Base-by-base conservation (phyloP, 2,797 vertebrate genomes). In the Etheostoma nigrum region DNA sequence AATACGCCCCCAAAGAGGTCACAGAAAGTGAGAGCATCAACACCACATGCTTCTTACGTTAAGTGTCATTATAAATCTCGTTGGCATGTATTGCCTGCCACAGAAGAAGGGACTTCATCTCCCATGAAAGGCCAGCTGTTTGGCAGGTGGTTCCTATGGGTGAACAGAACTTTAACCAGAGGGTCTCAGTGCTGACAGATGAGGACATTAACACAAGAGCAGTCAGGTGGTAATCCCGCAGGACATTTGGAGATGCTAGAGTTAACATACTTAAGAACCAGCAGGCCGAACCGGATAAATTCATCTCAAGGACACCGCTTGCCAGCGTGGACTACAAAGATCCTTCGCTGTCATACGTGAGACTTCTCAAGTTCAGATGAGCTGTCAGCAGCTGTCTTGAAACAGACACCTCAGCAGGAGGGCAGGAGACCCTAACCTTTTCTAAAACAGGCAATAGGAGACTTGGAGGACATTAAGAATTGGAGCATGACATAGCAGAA, bases 351-450 rank as follows among this genome's bases (percentile, higher is more conserved):
- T 91, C 85, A 83, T 74, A 84, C 80, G 77, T 68, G 65, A 83
- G 89, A 89, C 89, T 85, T 92, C 90, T 93, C 91, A 89, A 89
- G 89, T 94, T 94, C 87, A 91, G 85, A 92, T 89, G 89, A 91
- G 88, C 87, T 90, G 86, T 94, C 90, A 93, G 86, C 95, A 95
- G 94, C 91, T 95, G 93, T 91, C 84, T 86, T 82, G 89, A 94
- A 95, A 94, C 91, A 86, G 83, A 94, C 91, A 93, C 91, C 88
- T 53, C 88, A 85, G 84, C 87, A 88, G 85, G 83, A 87, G 74
- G 71, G 76, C 76, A 52, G 67, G 76, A 84, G 87, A 86, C 79
- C 88, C 63, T 70, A 74, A 78, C 81, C 84, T n/a, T 87, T 91
- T 92, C 91, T 92, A 94, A 92, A 95, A 90, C 81, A 83, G 92